Base-by-base conservation (phyloP, 1,140 invertebrate genomes). In the Chlorops oryzae region DNA sequence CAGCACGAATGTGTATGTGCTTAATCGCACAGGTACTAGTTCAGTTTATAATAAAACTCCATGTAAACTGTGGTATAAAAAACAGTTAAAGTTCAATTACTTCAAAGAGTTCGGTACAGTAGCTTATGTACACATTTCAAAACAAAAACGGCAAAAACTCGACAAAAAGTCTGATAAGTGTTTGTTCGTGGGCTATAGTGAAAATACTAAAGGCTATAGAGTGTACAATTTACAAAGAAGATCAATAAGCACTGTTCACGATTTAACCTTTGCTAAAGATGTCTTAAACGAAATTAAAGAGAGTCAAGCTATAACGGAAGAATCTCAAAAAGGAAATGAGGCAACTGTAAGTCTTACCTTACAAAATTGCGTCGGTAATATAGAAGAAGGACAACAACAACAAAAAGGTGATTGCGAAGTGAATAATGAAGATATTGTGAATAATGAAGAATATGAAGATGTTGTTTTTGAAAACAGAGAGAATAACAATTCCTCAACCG, bases 41-140 rank as follows among this genome's bases (percentile, higher is more conserved):
- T 51, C 51, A 44, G 17, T 58, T 13, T 25, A 52, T 28, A n/a
- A 52, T 21, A 62, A 70, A 35, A 44, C 48, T 37, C 44, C 42
- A 42, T 40, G 27, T 12, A 48, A 41, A 17, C 17, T 28, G 2
- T 51, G 44, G 45, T 35, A 12, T 28, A 42, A 17, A 9, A 37
- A 18, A 25, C 59, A 65, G 41, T 62, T 65, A 20, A 52, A 69
- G 43, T 42, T 73, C 1, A 52, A 48, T 21, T 54, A 70, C 47
- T 35, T 73, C 12, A 47, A 57, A 47, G 35, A 66, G 9, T 74
- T 72, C 57, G 70, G 67, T 34, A 63, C 47, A 12, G 57, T 60
- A 43, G 61, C 59, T 1, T 63, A 69, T 13, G 56, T 74, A 27
- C 70, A 72, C 17, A 44, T 44, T 13, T 18, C 38, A 7, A 58